A percentile compares a stretch with the other conserved stretches of the same genome.
Evolutionary conservation across 2,797 vertebrate genomes (phyloP).

Genomic region (Gastrophryne carolinensis): DNA sequence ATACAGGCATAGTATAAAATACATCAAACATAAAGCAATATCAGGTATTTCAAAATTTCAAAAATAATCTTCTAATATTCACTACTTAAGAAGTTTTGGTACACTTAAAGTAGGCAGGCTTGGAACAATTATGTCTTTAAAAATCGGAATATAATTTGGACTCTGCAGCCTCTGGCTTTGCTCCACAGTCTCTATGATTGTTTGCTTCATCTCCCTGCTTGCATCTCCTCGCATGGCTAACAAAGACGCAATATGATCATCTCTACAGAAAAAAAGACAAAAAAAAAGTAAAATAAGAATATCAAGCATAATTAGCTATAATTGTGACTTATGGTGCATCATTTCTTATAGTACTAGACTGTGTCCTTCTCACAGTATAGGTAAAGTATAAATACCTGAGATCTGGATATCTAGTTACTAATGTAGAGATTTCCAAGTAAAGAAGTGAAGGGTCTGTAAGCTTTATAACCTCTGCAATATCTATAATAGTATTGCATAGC

Average conservation of each 20-base stretch:
- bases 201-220: slow-evolving; percentile 94
- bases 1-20: too few species aligned
- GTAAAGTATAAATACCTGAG: slow-evolving; percentile 77
- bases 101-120: slow-evolving; percentile 86
- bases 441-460: slow-evolving; percentile 93
- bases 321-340: too few species aligned
- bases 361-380: neutral
- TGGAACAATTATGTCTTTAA: slow-evolving; percentile 88
- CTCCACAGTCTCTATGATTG: slow-evolving; percentile 90
- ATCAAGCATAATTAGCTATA: too few species aligned
- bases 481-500: slow-evolving; percentile 86
- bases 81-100: slow-evolving; percentile 89
- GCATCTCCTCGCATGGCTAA: slow-evolving; percentile 88
- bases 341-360: too few species aligned
- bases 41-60: too few species aligned
- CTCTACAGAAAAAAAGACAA: slow-evolving; percentile 76
- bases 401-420: slow-evolving; percentile 94
- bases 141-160: slow-evolving; percentile 79
- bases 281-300: too few species aligned
- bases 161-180: slow-evolving; percentile 78
- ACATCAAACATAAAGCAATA: too few species aligned
- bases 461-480: slow-evolving; percentile 95
- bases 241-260: slow-evolving; percentile 90
- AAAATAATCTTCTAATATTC: too few species aligned
- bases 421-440: slow-evolving; percentile 91